Base-by-base conservation (phyloP, 2,888 invertebrate genomes). In the Apamea epomidion region DNA sequence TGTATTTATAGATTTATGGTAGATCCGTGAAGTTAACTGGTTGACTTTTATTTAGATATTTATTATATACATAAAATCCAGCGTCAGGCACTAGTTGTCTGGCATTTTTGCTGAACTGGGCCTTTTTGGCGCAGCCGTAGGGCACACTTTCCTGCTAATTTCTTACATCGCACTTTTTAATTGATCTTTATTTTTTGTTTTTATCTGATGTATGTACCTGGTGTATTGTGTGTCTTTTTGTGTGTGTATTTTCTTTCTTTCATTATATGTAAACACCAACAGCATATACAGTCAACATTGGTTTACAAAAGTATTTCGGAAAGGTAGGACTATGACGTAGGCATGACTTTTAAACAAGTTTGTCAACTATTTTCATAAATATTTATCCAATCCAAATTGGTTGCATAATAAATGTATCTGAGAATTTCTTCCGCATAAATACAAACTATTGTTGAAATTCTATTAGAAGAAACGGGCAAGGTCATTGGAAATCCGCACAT, bases 381-480 rank as follows among this genome's bases (percentile, higher is more conserved):
- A 86, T 87, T 67, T 21, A 85, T 72, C 4, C 37, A 16, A 77
- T 78, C 58, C 42, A 77, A 89, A 89, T 82, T 64, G 79, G 84
- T 88, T 88, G 42, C 54, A 58, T 65, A 73, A 79, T 75, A 83
- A 81, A 88, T 80, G 74, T 79, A 74, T 81, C 14, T 65, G 54
- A 80, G 60, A 84, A 83, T 88, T 89, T 90, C 87, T 89, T 89
- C 88, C 89, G 88, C 82, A 75, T 88, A 77, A 78, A 81, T 84
- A 73, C 54, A 65, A 77, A 78, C 16, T 74, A 65, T 65, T 10
- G 16, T 51, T 79, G 71, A 85, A 82, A 81, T 74, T 62, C 14
- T 82, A 69, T 64, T 69, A 37, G 71, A 68, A 77, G 65, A 74
- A 83, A 85, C 67, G 37, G 72, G 14, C 81, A 89, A 90, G 88